These are phyloP conservation scores for Andrena dorsata DNA, from an alignment of 2,888 invertebrate genomes.

Conservation along the genomic window DNA sequence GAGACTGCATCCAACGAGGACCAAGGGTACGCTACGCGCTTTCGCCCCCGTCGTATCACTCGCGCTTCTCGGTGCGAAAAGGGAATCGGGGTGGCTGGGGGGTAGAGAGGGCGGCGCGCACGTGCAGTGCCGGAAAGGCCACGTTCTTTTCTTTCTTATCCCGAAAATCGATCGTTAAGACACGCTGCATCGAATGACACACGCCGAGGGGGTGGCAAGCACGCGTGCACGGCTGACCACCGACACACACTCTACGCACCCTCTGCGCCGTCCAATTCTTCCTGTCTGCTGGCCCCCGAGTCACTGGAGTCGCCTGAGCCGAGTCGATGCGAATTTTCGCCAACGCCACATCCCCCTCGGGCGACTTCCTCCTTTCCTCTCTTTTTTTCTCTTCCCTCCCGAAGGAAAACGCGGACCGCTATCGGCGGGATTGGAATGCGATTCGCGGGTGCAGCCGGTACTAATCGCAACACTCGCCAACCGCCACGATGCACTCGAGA, in stretches of 20 bases:
- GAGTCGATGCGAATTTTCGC: slow-evolving; percentile 2
- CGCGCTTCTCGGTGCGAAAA: slow-evolving; percentile 31
- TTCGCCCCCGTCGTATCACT: slow-evolving; percentile 40
- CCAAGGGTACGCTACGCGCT: slow-evolving; percentile 50
- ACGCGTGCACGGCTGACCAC: slow-evolving; percentile 39
- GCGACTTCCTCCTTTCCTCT: not conserved
- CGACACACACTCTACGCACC: not conserved
- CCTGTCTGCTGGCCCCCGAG: not conserved
- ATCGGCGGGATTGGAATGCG: slow-evolving; percentile 67
- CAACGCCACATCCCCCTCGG: not conserved
- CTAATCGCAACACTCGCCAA: slow-evolving; percentile 75
- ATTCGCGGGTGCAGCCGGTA: slow-evolving; percentile 72
- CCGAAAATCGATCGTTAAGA: slow-evolving; percentile 63
- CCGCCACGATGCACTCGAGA: slow-evolving; percentile 78
- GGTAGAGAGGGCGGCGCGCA: slow-evolving; percentile 48
- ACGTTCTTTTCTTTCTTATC: slow-evolving; percentile 63
- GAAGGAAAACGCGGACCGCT: slow-evolving; percentile 40
- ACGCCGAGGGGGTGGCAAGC: slow-evolving; percentile 4
- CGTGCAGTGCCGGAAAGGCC: slow-evolving; percentile 60
- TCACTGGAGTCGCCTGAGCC: slow-evolving; percentile 1
- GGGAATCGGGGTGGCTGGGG: slow-evolving; percentile 1
- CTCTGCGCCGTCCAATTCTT: not conserved
- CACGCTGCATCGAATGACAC: slow-evolving; percentile 59
- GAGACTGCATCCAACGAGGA: slow-evolving; percentile 42
- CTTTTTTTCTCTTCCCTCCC: not conserved